Conservation (phyloP, 1,140 invertebrate species). For the Aethina tumida region DNA sequence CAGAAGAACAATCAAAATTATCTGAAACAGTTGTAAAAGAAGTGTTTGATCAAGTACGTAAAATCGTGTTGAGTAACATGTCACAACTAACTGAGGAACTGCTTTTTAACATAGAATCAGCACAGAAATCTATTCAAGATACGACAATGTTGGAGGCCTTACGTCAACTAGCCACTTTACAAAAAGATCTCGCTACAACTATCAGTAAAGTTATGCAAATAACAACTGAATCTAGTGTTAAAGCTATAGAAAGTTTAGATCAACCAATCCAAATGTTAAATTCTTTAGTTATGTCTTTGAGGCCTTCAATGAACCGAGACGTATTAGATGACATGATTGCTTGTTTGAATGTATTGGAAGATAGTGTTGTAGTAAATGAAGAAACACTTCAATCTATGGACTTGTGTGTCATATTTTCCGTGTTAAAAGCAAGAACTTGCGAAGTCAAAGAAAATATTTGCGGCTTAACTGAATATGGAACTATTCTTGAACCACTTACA, state of each 20-base stretch:
- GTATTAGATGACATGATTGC: conserved; percentile 31
- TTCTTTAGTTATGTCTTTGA: conserved; percentile 27
- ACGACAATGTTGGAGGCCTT: conserved; percentile 27
- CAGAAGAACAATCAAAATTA: too few species aligned
- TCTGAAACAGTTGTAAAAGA: conserved; percentile 30
- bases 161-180: conserved; percentile 27
- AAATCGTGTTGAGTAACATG: conserved; percentile 30
- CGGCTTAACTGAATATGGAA: conserved; percentile 17
- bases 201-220: conserved; percentile 20
- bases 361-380: conserved; percentile 27
- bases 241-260: conserved; percentile 27
- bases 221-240: conserved; percentile 24
- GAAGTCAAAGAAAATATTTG: conserved; percentile 29
- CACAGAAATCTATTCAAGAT: conserved; percentile 23
- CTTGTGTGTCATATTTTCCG: conserved; percentile 19
- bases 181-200: conserved; percentile 29
- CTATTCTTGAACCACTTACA: conserved; percentile 10
- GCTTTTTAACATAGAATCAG: conserved; percentile 29
- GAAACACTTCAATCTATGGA: conserved; percentile 20
- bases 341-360: conserved; percentile 34
- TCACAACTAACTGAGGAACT: conserved; percentile 28
- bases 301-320: conserved; percentile 19
- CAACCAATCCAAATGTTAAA: conserved; percentile 30
- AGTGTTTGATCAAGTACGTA: conserved; percentile 31
- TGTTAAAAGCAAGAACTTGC: conserved; percentile 20